A percentile compares a stretch with the other conserved stretches of the same genome.
Conservation (phyloP, 2,113 vertebrate genomes). For the Pampusana beccarii region DNA sequence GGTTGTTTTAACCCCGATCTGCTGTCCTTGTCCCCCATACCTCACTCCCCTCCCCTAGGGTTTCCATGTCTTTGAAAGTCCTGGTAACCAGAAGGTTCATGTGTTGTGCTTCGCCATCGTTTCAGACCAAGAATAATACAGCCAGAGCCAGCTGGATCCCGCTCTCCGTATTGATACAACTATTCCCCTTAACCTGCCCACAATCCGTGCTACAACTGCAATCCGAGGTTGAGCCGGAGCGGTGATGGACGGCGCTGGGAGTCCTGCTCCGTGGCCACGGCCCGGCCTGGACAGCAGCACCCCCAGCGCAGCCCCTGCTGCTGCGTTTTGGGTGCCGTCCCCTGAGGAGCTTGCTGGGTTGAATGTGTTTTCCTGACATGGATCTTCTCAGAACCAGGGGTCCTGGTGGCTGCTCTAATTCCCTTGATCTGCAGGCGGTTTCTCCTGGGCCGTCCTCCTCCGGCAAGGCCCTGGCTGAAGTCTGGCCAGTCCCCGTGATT, state of each 20-base stretch:
- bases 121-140: constrained; percentile 67
- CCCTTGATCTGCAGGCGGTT: not conserved
- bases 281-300: not conserved
- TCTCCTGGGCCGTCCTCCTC: not conserved
- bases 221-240: not conserved
- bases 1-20: not conserved
- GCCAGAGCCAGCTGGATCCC: constrained; percentile 54
- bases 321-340: not conserved
- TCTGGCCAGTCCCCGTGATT: not conserved
- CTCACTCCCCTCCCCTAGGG: not conserved
- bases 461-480: not conserved
- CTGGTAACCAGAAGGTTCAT: constrained; percentile 58
- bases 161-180: constrained; percentile 50
- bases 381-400: not conserved
- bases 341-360: not conserved
- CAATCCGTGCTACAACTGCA: constrained; percentile 48
- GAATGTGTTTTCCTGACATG: not conserved
- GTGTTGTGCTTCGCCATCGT: constrained; percentile 35
- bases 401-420: not conserved
- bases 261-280: not conserved
- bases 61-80: constrained; percentile 38
- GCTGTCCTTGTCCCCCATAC: not conserved
- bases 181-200: constrained; percentile 51
- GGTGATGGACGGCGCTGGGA: not conserved
- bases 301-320: not conserved